Conservation (phyloP, 92 coral and sea anemone species). For the Phenganax subtilis region DNA sequence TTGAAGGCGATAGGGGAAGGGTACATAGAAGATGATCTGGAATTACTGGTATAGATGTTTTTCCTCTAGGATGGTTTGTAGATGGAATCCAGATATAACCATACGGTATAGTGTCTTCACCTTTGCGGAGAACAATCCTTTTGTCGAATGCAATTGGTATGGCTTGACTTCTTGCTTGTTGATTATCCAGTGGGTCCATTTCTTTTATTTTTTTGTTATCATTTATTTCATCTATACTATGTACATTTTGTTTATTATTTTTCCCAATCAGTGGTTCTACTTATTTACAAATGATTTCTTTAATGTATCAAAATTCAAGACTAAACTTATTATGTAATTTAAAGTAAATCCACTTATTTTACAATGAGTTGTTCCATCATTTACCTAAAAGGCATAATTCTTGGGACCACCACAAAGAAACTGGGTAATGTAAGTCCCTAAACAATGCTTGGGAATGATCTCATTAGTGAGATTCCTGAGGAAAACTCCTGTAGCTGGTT, state of each 20-base stretch:
- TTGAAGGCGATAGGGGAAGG: neutral
- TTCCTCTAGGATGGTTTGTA: neutral
- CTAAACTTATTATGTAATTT: conserved; percentile 31
- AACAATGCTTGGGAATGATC: conserved; percentile 29
- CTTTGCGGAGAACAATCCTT: conserved; percentile 18
- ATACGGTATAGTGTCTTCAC: conserved; percentile 29
- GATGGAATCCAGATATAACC: conserved; percentile 14
- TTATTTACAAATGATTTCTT: conserved; percentile 30
- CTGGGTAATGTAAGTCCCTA: conserved; percentile 8
- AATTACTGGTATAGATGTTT: neutral
- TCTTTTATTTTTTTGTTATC: neutral
- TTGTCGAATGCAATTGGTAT: neutral
- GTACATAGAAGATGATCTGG: conserved; percentile 10
- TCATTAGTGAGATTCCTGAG: conserved; percentile 43
- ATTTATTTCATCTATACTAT: too few relatives aligned
- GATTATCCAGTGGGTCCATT: too few relatives aligned
- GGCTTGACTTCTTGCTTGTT: too few relatives aligned
- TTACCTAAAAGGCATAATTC: conserved; percentile 14
- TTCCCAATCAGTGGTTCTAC: neutral
- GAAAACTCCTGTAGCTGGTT: conserved; percentile 32
- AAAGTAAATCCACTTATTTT: conserved; percentile 39
- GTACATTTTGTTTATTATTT: neutral
- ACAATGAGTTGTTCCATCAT: neutral
- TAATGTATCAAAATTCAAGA: neutral
- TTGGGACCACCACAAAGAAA: conserved; percentile 24